Conservation (phyloP, 2,113 vertebrate species). For the Spilogale gracilis region DNA sequence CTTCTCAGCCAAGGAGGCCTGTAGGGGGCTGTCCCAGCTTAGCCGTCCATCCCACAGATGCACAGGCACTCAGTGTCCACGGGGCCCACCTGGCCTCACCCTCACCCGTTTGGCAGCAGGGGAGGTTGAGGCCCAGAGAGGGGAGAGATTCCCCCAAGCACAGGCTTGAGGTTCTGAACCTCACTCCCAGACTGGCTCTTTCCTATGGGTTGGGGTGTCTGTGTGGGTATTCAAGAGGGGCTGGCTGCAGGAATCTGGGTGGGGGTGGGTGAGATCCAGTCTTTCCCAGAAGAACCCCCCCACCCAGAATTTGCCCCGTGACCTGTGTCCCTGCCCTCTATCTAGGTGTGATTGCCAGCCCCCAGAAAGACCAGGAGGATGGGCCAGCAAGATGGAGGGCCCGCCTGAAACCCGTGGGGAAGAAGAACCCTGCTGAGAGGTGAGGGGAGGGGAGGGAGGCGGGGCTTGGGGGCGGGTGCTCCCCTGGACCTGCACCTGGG, state of each 20-base stretch:
- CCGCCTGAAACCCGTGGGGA: conserved; percentile 86
- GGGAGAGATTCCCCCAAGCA: not conserved
- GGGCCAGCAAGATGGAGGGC: conserved; percentile 89
- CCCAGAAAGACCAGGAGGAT: conserved; percentile 75
- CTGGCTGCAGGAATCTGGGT: not conserved
- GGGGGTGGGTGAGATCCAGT: not conserved
- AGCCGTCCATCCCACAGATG: accelerated
- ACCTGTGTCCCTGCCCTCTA: not conserved
- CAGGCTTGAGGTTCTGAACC: not conserved
- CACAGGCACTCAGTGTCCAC: accelerated
- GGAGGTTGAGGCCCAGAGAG: not conserved
- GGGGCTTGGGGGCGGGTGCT: accelerated
- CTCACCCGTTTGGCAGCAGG: not conserved
- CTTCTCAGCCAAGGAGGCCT: not conserved
- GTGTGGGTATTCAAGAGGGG: not conserved
- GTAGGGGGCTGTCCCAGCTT: accelerated
- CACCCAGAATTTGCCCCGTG: not conserved
- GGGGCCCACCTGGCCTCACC: accelerated
- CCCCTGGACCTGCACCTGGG: not conserved
- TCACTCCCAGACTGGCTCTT: not conserved
- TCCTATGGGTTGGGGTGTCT: not conserved
- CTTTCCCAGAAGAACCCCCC: not conserved
- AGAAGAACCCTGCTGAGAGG: conserved; percentile 84
- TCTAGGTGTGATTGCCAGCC: conserved; percentile 38
- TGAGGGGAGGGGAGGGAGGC: conserved; percentile 72